phyloP scores from a whole-genome alignment of 2,888 invertebrate genomes.

The Lasioglossum leucozonium region DNA sequence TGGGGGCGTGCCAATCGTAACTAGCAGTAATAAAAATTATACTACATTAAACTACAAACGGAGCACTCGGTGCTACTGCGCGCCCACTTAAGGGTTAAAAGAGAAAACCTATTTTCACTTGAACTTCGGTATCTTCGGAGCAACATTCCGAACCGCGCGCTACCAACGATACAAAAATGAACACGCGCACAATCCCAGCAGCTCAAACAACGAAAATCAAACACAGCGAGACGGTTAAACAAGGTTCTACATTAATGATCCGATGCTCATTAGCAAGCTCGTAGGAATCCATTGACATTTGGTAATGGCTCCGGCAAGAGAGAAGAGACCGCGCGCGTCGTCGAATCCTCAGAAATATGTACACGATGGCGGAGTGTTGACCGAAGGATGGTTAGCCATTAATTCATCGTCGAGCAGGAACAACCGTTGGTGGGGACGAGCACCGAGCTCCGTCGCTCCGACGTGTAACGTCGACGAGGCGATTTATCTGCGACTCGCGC shows the following conservation, averaged over 20 bases:
- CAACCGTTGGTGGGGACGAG: background rate
- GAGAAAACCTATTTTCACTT: too few species aligned
- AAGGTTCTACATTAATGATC: background rate
- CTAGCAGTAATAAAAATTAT: too few species aligned
- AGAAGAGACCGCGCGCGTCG: background rate
- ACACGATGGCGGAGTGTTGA: constrained; percentile 11
- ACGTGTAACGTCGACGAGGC: constrained; percentile 8
- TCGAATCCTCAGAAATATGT: background rate
- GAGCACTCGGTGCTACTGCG: too few species aligned
- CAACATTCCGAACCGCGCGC: background rate
- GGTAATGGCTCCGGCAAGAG: background rate
- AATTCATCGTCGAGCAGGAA: background rate
- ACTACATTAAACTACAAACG: too few species aligned
- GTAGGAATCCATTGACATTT: background rate
- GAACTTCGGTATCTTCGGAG: too few species aligned
- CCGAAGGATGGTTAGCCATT: constrained; percentile 9
- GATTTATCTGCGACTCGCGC: constrained; percentile 14
- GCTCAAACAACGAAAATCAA: background rate
- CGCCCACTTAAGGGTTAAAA: too few species aligned
- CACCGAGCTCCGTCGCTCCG: background rate
- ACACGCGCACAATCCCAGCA: background rate
- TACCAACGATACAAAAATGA: background rate
- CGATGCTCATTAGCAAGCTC: background rate
- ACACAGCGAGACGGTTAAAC: background rate
- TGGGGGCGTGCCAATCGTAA: too few species aligned